Evolutionary conservation across 2,113 vertebrate genomes (phyloP), one percentile per base, ranked within the genome.

Genomic region (Pongo pygmaeus): DNA sequence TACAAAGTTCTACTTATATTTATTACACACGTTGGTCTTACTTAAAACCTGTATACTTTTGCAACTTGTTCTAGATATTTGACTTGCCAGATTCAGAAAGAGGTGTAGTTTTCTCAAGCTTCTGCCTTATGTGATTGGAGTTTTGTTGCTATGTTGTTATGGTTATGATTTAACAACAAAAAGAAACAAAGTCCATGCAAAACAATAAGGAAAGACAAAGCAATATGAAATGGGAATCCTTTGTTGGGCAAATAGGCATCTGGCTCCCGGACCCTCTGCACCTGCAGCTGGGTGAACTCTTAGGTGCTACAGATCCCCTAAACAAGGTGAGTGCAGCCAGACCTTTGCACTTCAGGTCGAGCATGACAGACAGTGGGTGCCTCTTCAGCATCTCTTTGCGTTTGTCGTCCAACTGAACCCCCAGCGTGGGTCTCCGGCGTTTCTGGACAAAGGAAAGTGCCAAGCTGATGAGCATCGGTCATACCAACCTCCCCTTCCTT

Each of bases 341-440:
- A 99, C 99, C 99, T 99, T 99, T 99, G 98, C 99, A 99, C 95
- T 99, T 99, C 27, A 99, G 98, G 98, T 99, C 99, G 0, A 99
- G 79, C 55, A 99, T 99, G 93, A 99, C 99, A 0, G 99, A 99
- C 83, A 99, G 98, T 0, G 99, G 99, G 97, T 99, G 99, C 0
- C 99, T 98, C 98, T 99, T 99, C 46, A 99, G 98, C 99, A 99
- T 99, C 98, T 99, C 99, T 86, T 99, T 99, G 92, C 99, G 99
- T 94, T 99, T 99, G 97, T 99, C 99, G 0, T 99, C 99, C 98
- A 99, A 98, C 98, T 99, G 99, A 93, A 99, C 99, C 0, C 99
- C 99, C 25, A 99, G 98, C 0, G 99, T 99, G 78, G 99, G 99
- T 64, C 99, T 98, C 52, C 99, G 99, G 52, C 99, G 99, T 97